Base-by-base conservation (phyloP, 2,113 vertebrate species). In the Lynx canadensis region DNA sequence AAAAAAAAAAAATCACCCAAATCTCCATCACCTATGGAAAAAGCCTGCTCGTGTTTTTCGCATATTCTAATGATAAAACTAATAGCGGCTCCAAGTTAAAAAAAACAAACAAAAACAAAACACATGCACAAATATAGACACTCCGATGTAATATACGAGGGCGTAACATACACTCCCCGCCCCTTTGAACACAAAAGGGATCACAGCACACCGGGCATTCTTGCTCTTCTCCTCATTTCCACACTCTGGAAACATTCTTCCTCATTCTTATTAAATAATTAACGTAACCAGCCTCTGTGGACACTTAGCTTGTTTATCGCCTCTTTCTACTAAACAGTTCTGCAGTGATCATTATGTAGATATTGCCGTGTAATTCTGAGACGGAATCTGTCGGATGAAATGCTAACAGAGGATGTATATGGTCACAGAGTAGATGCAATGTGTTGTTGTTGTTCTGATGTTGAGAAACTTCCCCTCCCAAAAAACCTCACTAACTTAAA, bases 401-500 rank as follows among this genome's bases (percentile, higher is more conserved):
- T 66, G 84, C 41, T 94, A 81, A 69, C 10, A 55, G 81, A 68
- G 38, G 23, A 83, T 45, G 78, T 60, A 74, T 2, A 76, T 15
- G 65, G 65, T 38, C 21, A 93, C 29, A 97, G 50, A 31, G 10
- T 82, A 33, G 3, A 15, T 63, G 50, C 14, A 69, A 18, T 19
- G 85, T 91, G 29, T 5, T 76, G 41, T 79, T 69, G 85, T 80
- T 73, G 73, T 84, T 94, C 74, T 48, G 63, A 87, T 57, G 88
- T 8, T 33, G n/a, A 88, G 73, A 84, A 86, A 71, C 57, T 91
- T 96, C 63, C 66, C 79, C 63, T 36, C 13, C 25, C 65, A 84
- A 87, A 79, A 91, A 85, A 18, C 16, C 68, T 96, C 29, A 91
- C 15, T 50, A 94, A 85, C 38, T 83, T 71, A 89, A 86, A 96